These are phyloP conservation scores for Limosa lapponica DNA, from an alignment of 2,797 vertebrate species.

Conservation along the genomic window DNA sequence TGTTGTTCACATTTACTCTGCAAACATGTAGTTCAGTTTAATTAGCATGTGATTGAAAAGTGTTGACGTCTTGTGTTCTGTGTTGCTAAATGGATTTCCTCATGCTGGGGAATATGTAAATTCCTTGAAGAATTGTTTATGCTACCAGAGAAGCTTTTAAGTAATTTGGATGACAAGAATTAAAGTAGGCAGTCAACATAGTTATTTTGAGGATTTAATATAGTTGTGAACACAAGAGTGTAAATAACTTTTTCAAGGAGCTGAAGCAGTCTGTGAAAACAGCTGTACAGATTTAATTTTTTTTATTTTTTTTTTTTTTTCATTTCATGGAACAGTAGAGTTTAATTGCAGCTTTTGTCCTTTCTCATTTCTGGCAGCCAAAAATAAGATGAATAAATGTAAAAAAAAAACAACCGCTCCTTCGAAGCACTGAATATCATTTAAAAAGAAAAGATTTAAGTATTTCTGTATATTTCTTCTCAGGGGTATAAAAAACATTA, in stretches of 20 bases:
- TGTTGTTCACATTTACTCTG: constrained; percentile 31
- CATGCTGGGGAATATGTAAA: constrained; percentile 68
- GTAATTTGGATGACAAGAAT: constrained; percentile 68
- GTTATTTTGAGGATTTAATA: constrained; percentile 61
- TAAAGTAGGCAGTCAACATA: constrained; percentile 50
- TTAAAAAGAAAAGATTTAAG: not conserved
- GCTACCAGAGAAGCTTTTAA: constrained; percentile 46
- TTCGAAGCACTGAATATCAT: not conserved
- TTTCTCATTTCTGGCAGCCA: not conserved
- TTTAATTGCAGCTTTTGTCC: constrained; percentile 37
- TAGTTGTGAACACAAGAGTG: constrained; percentile 39
- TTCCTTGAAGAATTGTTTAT: constrained; percentile 59
- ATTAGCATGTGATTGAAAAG: constrained; percentile 75
- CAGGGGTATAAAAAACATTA: not conserved
- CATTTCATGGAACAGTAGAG: not conserved
- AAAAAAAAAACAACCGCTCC: not conserved
- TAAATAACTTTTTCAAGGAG: constrained; percentile 62
- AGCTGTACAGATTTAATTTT: not conserved
- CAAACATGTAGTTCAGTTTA: constrained; percentile 58
- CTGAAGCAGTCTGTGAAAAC: constrained; percentile 18
- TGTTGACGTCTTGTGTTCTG: constrained; percentile 62
- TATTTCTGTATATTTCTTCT: not conserved
- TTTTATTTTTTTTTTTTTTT: not conserved
- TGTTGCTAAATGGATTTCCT: constrained; percentile 66
- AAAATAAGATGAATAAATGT: constrained; percentile 18